Percentiles rank a stretch among this genome's conserved stretches.
phyloP scores from a whole-genome alignment of 2,797 vertebrate genomes.

The Pteronotus mesoamericanus region DNA sequence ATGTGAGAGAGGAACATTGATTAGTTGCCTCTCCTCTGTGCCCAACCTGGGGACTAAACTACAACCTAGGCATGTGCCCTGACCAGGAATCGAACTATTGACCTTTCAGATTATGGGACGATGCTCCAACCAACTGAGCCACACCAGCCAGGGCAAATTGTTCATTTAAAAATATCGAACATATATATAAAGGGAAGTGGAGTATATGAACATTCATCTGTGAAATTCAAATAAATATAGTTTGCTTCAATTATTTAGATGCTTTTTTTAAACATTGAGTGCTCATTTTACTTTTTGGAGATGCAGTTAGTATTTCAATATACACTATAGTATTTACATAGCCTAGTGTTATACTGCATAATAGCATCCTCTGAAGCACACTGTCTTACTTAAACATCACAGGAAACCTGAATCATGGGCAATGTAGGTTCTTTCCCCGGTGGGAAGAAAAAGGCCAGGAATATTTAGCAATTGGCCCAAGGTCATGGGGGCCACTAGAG shows the following conservation, averaged over 20 bases:
- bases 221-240: background rate
- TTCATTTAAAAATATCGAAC: background rate
- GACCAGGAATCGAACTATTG: background rate
- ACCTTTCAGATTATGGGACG: background rate
- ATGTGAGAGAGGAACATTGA: too few relatives aligned
- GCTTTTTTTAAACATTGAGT: background rate
- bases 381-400: background rate
- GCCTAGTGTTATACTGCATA: background rate
- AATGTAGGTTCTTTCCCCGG: background rate
- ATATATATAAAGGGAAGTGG: background rate
- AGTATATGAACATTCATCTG: background rate
- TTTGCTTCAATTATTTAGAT: background rate
- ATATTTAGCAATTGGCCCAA: background rate
- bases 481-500: background rate
- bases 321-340: background rate
- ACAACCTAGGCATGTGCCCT: background rate
- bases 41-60: background rate
- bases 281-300: background rate
- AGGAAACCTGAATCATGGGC: background rate
- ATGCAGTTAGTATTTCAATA: background rate
- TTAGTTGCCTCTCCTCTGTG: background rate
- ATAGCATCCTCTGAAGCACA: background rate
- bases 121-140: background rate
- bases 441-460: background rate
- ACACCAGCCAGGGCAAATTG: background rate